A percentile compares a stretch with the other conserved stretches of the same genome.
phyloP scores from a whole-genome alignment of 2,113 vertebrate species.

The Paraplagusia blochii region DNA sequence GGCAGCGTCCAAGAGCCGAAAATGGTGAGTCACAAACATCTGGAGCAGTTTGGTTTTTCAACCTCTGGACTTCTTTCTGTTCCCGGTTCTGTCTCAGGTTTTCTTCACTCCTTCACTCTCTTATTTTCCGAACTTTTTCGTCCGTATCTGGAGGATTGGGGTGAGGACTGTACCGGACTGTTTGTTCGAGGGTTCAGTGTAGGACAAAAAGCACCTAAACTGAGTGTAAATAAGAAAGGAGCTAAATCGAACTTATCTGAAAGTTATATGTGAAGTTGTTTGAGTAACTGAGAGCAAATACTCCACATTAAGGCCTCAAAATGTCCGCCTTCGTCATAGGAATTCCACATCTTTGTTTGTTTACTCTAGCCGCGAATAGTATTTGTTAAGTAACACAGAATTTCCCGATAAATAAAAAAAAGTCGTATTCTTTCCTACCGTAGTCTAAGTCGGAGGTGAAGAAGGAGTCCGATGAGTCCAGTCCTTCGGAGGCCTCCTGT shows the following conservation, averaged over 20 bases:
- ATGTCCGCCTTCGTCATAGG: too few species aligned
- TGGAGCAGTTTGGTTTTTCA: slow-evolving; percentile 39
- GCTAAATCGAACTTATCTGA: background rate
- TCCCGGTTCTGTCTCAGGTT: slow-evolving; percentile 8
- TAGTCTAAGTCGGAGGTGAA: slow-evolving; percentile 71
- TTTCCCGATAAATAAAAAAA: too few species aligned
- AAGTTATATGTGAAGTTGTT: background rate
- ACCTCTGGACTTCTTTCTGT: slow-evolving; percentile 42
- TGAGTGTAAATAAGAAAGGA: background rate
- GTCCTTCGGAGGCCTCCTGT: slow-evolving; percentile 58
- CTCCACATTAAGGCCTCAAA: too few species aligned
- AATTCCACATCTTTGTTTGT: too few species aligned
- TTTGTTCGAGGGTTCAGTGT: background rate
- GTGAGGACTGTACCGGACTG: background rate
- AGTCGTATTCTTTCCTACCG: too few species aligned
- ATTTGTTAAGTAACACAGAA: too few species aligned
- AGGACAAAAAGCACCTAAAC: background rate
- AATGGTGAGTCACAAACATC: slow-evolving; percentile 71
- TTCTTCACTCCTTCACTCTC: background rate
- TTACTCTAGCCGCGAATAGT: too few species aligned
- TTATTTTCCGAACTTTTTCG: slow-evolving; percentile 1
- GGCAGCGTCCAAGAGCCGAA: slow-evolving; percentile 55
- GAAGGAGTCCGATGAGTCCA: slow-evolving; percentile 61
- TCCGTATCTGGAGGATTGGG: slow-evolving; percentile 10
- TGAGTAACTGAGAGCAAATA: too few species aligned